A percentile compares a stretch with the other conserved stretches of the same genome.
These are phyloP conservation scores for Pangasius larnaudii DNA, from an alignment of 2,797 vertebrate genomes.

Conservation along the genomic window DNA sequence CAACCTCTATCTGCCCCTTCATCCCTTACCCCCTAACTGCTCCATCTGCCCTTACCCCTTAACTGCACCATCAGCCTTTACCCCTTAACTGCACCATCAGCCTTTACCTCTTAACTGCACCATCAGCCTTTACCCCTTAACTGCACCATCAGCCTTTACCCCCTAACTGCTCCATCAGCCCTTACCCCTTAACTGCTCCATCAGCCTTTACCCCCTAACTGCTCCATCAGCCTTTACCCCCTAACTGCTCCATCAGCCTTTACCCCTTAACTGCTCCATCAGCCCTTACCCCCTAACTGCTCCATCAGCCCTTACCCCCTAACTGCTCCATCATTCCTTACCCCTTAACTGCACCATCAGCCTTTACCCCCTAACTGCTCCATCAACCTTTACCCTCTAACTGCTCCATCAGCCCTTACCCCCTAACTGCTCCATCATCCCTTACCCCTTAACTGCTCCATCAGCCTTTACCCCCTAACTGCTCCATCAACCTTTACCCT, in stretches of 20 bases:
- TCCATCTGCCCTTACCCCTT: not conserved
- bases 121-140: not conserved
- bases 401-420: not conserved
- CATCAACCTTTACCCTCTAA: not conserved
- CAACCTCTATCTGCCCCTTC: not conserved
- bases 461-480: not conserved
- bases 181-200: not conserved
- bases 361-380: not conserved
- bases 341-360: not conserved
- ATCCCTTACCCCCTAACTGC: not conserved
- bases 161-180: not conserved
- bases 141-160: not conserved
- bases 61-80: too few species aligned
- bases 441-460: too few species aligned
- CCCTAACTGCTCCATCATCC: not conserved
- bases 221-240: not conserved
- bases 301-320: not conserved
- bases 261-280: not conserved
- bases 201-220: too few species aligned
- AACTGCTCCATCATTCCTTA: not conserved
- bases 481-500: not conserved
- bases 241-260: too few species aligned
- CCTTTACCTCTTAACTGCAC: not conserved
- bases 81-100: too few species aligned
- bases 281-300: too few species aligned